Conservation (phyloP, 2,113 vertebrate species). For the Hemicordylus capensis region DNA sequence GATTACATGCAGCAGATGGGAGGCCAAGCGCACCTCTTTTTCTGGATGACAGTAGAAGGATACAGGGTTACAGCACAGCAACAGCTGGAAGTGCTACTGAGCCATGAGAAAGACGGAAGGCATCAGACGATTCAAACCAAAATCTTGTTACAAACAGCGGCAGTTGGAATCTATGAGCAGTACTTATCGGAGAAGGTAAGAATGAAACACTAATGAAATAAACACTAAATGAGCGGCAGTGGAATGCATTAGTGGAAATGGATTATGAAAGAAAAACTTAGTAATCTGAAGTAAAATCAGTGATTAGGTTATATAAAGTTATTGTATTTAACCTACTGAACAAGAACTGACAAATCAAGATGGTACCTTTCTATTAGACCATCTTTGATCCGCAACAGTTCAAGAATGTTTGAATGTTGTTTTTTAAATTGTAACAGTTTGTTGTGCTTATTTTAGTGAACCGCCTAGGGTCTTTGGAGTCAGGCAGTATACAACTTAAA, state of each 20-base stretch:
- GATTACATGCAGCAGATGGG: constrained; percentile 98
- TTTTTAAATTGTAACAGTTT: too few relatives aligned
- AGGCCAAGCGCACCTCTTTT: constrained; percentile 97
- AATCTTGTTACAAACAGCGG: constrained; percentile 90
- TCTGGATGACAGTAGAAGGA: constrained; percentile 99
- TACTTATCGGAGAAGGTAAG: constrained; percentile 94
- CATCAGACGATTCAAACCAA: constrained; percentile 93
- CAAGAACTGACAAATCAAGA: too few relatives aligned
- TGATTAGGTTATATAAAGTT: neutral
- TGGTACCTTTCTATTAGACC: too few relatives aligned
- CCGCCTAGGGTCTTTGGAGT: too few relatives aligned
- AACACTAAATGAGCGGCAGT: neutral
- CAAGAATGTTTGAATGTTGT: too few relatives aligned
- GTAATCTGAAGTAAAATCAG: neutral
- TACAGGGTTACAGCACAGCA: constrained; percentile 98
- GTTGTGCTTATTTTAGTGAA: too few relatives aligned
- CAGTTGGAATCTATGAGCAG: constrained; percentile 95
- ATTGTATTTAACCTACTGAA: neutral
- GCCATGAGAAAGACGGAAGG: constrained; percentile 88
- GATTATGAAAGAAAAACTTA: neutral
- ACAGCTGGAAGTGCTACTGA: constrained; percentile 91
- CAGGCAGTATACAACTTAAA: too few relatives aligned
- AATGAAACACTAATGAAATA: constrained; percentile 15
- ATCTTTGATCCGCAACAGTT: too few relatives aligned
- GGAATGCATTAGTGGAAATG: too few relatives aligned